These are phyloP conservation scores for Ivindomyrus marchei DNA, from an alignment of 2,113 vertebrate genomes.

Conservation along the genomic window DNA sequence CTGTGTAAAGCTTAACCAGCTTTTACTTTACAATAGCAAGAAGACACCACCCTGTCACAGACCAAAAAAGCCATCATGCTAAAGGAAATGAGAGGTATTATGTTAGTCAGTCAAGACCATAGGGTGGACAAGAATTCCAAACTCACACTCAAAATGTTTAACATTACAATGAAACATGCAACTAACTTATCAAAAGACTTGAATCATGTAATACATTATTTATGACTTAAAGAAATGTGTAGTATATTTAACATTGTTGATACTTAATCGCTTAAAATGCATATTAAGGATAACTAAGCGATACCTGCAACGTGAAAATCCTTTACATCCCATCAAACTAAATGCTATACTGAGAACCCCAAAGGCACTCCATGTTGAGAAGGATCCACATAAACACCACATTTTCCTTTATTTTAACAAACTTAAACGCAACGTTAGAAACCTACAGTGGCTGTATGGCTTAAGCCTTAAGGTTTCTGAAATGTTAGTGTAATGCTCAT, in stretches of 20 bases:
- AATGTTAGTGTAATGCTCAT: background rate
- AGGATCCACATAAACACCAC: background rate
- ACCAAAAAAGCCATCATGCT: too few relatives aligned
- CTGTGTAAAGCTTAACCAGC: too few relatives aligned
- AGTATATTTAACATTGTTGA: background rate
- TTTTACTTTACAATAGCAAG: too few relatives aligned
- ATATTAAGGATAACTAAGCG: background rate
- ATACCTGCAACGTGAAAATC: background rate
- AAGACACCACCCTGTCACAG: too few relatives aligned
- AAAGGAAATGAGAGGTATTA: too few relatives aligned
- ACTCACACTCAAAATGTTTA: background rate
- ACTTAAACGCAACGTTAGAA: background rate
- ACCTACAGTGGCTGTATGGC: background rate
- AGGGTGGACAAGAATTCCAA: background rate
- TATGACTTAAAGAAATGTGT: background rate
- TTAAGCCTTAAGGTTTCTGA: background rate
- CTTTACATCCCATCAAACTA: background rate
- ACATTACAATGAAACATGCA: background rate
- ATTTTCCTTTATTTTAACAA: background rate
- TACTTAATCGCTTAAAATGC: background rate
- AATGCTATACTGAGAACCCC: background rate
- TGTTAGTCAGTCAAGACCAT: background rate
- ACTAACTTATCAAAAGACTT: background rate
- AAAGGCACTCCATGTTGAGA: background rate
- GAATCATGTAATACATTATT: background rate